Base-by-base conservation (phyloP, 2,888 invertebrate species). In the Scelioninae gen. 1 region DNA sequence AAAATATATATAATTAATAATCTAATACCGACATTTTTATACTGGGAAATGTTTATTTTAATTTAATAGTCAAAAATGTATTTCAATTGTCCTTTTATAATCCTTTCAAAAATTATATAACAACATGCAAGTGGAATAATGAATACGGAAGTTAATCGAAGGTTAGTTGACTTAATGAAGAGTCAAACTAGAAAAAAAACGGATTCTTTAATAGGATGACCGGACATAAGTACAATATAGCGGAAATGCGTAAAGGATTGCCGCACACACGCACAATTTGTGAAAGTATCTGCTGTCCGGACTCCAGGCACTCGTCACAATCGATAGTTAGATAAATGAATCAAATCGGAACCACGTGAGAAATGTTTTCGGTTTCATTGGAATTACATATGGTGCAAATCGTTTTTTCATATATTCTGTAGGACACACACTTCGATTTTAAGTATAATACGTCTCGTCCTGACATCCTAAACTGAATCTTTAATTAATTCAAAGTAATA, bases 231-330 rank as follows among this genome's bases (percentile, higher is more conserved):
- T 16, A 78, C 69, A 68, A 74, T 78, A 45, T 56, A 71, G 23
- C 78, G 77, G 77, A 82, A 74, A 65, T 43, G 60, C 55, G 63
- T 38, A 43, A 81, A 76, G 29, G 53, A 71, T 81, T 58, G 71
- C 49, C 43, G 32, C 56, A 60, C 13, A 60, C 13, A 55, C 38
- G 47, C 40, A 78, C 75, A 80, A 86, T 84, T 69, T 79, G 85
- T 85, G 86, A 87, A 87, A 87, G 86, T 84, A 77, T 72, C 68
- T 62, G 13, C 76, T 58, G 72, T 83, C 66, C 78, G 75, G 38
- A 23, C 11, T 8, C 9, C 1, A 16, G 68, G 71, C 68, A 81
- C 82, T 83, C 85, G 84, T 85, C 83, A 85, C 85, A 85, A 87
- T 85, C 77, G 74, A 83, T 82, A 75, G 83, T 65, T 66, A 74